A percentile compares a stretch with the other conserved stretches of the same genome.
phyloP scores from a whole-genome alignment of 2,797 vertebrate genomes.

The Silurus lanzhouensis region DNA sequence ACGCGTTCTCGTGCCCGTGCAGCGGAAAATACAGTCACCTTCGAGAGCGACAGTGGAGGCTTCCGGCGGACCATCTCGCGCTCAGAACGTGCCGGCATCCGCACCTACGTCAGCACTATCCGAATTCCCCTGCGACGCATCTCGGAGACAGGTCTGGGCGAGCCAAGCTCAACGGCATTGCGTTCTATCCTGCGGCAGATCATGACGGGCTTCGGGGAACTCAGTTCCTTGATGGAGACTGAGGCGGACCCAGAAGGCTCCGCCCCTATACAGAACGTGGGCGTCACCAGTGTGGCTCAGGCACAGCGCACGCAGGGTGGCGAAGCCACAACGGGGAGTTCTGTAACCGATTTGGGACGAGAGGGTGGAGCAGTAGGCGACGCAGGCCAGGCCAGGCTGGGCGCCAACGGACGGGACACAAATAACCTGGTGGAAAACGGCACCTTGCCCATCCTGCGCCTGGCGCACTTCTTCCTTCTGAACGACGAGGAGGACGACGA shows the following conservation, averaged over 20 bases:
- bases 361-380: conserved; percentile 60
- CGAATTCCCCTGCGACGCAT: conserved; percentile 88
- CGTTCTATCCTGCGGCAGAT: conserved; percentile 92
- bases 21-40: conserved; percentile 86
- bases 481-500: conserved; percentile 88
- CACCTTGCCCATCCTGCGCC: conserved; percentile 86
- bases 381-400: conserved; percentile 64
- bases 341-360: conserved; percentile 60
- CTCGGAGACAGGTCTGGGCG: conserved; percentile 86
- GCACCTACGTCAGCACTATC: conserved; percentile 92
- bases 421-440: conserved; percentile 87
- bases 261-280: conserved; percentile 62
- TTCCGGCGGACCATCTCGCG: conserved; percentile 89
- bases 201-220: conserved; percentile 92
- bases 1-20: conserved; percentile 87
- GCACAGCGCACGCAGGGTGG: conserved; percentile 61
- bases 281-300: conserved; percentile 50
- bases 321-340: conserved; percentile 57
- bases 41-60: conserved; percentile 89
- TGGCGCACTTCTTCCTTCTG: conserved; percentile 92
- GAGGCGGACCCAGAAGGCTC: conserved; percentile 83
- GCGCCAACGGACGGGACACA: conserved; percentile 78
- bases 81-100: conserved; percentile 87
- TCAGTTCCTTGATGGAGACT: conserved; percentile 91
- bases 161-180: conserved; percentile 87